Conservation (phyloP, 2,888 invertebrate species). For the Tenthredo livida region DNA sequence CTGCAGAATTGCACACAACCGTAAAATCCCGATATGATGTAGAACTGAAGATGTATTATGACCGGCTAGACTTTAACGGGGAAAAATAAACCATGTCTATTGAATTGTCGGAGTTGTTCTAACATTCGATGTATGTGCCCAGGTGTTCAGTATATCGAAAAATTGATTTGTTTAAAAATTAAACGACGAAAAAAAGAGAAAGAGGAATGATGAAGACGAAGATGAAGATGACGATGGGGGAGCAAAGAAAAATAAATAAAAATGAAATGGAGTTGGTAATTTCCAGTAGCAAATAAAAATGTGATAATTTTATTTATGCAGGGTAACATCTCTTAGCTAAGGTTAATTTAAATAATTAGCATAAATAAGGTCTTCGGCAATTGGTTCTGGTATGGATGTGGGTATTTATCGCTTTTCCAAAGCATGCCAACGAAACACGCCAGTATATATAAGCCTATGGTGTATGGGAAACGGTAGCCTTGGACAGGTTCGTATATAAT, state of each 20-base stretch:
- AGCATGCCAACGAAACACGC: background rate
- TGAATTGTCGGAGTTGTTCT: slow-evolving; percentile 56
- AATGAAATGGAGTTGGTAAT: too few species aligned
- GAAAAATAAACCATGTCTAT: slow-evolving; percentile 60
- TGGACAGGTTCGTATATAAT: slow-evolving; percentile 57
- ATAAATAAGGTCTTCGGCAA: slow-evolving; percentile 41
- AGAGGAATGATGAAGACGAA: too few species aligned
- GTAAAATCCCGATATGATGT: background rate
- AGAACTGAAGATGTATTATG: background rate
- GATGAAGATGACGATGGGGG: background rate
- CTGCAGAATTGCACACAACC: slow-evolving; percentile 7
- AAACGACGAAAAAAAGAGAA: background rate
- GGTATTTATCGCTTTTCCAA: background rate
- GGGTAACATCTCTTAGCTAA: background rate
- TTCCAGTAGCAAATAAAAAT: background rate
- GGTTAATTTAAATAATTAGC: slow-evolving; percentile 13
- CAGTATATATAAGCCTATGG: background rate
- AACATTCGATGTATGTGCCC: background rate
- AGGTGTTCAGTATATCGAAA: background rate
- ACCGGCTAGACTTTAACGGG: background rate
- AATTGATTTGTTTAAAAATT: background rate
- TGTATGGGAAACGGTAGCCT: slow-evolving; percentile 49
- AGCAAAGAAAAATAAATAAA: background rate
- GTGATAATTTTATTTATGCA: background rate
- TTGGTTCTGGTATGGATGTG: slow-evolving; percentile 18